A percentile compares a stretch with the other conserved stretches of the same genome.
These are phyloP conservation scores for Pangasius mekongensis DNA, from an alignment of 2,797 vertebrate genomes.

Conservation along the genomic window DNA sequence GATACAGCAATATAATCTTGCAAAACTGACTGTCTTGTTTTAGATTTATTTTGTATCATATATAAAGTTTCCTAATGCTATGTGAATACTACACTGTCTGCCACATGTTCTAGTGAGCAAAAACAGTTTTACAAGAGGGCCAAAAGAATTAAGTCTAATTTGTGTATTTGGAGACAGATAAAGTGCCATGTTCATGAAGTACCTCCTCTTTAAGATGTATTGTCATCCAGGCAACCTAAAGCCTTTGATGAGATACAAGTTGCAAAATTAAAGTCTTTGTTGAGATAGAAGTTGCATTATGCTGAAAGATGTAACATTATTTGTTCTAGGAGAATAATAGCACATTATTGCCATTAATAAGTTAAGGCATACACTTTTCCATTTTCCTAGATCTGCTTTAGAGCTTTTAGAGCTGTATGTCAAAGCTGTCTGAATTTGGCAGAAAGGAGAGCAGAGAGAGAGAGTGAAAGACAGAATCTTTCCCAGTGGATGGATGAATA, in stretches of 20 bases:
- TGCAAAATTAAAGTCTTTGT: background rate
- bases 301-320: background rate
- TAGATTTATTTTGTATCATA: conserved; percentile 29
- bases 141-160: background rate
- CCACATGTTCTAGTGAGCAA: background rate
- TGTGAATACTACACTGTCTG: background rate
- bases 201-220: background rate
- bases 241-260: background rate
- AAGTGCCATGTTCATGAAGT: background rate
- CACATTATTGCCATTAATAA: conserved; percentile 34
- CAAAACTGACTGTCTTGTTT: conserved; percentile 22
- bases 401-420: conserved; percentile 21
- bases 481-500: conserved; percentile 22
- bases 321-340: conserved; percentile 33
- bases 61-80: conserved; percentile 25
- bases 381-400: conserved; percentile 32
- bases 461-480: background rate
- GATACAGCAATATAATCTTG: conserved; percentile 7
- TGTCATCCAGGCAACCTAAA: background rate
- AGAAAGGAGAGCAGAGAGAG: background rate
- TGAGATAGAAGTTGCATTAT: background rate
- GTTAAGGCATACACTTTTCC: conserved; percentile 19
- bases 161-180: background rate
- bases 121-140: background rate
- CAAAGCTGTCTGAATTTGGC: conserved; percentile 26